Evolutionary conservation across 37 sponge, comb jelly and placozoan species (phyloP).

Genomic region (Agelas oroides): DNA sequence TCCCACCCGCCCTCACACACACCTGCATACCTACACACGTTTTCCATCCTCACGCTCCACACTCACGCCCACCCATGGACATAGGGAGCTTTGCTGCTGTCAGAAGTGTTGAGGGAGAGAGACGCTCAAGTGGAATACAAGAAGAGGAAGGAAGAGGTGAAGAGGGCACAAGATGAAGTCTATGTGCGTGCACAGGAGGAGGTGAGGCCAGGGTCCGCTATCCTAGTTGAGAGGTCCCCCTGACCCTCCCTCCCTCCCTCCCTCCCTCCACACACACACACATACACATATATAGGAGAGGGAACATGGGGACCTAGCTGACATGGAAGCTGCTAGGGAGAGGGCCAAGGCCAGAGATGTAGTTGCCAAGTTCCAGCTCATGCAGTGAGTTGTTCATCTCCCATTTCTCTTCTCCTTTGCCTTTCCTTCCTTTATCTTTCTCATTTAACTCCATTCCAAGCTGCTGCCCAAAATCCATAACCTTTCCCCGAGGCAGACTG

Average conservation of each 20-base stretch:
- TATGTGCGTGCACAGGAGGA: constrained; percentile 54
- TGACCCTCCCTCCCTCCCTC: too few relatives aligned
- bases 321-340: constrained; percentile 44
- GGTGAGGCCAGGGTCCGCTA: too few relatives aligned
- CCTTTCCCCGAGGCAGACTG: too few relatives aligned
- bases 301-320: constrained; percentile 41
- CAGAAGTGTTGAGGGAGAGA: constrained; percentile 86
- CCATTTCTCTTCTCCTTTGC: too few relatives aligned
- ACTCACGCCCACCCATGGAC: background rate
- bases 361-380: constrained; percentile 53
- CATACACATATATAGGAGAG: constrained; percentile 38
- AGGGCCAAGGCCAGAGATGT: constrained; percentile 16
- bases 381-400: constrained; percentile 48
- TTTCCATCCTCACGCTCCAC: too few relatives aligned
- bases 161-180: constrained; percentile 54
- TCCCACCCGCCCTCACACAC: too few relatives aligned
- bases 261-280: too few relatives aligned
- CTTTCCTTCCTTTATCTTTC: too few relatives aligned
- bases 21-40: too few relatives aligned
- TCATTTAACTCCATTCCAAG: too few relatives aligned
- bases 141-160: constrained; percentile 47
- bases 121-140: constrained; percentile 84
- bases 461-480: too few relatives aligned
- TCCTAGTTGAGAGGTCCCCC: too few relatives aligned
- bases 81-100: constrained; percentile 79